Evolutionary conservation across 1,140 invertebrate genomes (phyloP).

Genomic region (Eriosoma lanigerum): DNA sequence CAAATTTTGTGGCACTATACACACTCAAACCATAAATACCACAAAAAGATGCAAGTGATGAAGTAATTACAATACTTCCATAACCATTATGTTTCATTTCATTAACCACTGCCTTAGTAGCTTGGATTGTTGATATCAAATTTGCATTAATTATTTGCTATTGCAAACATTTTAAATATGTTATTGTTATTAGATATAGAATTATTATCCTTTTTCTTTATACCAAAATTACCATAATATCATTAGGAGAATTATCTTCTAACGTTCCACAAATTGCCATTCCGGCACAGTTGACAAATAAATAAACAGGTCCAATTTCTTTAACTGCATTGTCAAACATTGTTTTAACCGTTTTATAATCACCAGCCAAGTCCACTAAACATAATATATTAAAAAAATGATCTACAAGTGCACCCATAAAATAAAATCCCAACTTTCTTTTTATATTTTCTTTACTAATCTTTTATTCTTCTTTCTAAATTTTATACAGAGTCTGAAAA

Average conservation of each 20-base stretch:
- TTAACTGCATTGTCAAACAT: constrained; percentile 66
- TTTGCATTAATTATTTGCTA: constrained; percentile 70
- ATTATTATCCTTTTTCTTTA: not conserved
- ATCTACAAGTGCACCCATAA: too few relatives aligned
- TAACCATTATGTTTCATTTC: constrained; percentile 71
- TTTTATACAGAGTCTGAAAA: too few relatives aligned
- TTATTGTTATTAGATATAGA: too few relatives aligned
- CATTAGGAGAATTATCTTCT: constrained; percentile 74
- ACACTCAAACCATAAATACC: constrained; percentile 90
- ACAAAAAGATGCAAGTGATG: constrained; percentile 85
- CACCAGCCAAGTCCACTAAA: constrained; percentile 70
- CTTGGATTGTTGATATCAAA: constrained; percentile 71
- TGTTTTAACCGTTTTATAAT: constrained; percentile 66
- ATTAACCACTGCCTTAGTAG: constrained; percentile 69
- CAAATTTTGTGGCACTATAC: constrained; percentile 93
- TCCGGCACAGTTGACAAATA: constrained; percentile 92
- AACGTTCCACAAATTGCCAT: constrained; percentile 75
- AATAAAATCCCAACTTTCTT: too few relatives aligned
- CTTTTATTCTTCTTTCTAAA: too few relatives aligned
- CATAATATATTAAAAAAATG: constrained; percentile 47
- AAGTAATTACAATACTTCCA: constrained; percentile 81
- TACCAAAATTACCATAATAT: constrained; percentile 65
- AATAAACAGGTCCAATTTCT: constrained; percentile 74
- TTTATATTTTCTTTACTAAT: too few relatives aligned
- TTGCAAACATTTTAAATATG: constrained; percentile 38